phyloP scores from a whole-genome alignment of 2,888 invertebrate genomes.

The Trissolcus japonicus region DNA sequence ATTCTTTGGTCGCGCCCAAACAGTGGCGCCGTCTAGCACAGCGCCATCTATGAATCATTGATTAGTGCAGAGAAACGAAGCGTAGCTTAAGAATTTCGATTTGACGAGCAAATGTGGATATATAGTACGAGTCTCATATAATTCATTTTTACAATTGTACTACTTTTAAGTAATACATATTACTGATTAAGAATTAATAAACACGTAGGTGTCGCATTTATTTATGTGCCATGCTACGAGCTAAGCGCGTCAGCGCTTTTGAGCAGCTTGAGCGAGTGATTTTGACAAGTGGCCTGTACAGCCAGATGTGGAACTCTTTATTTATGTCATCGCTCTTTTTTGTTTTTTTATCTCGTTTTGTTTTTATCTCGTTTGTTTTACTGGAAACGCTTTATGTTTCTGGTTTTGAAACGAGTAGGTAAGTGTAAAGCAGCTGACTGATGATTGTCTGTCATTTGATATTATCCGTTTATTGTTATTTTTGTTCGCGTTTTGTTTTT shows the following conservation, averaged over 20 bases:
- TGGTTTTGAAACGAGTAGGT: too few species aligned
- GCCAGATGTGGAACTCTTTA: constrained; percentile 14
- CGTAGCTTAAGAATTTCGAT: constrained; percentile 46
- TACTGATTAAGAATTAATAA: constrained; percentile 62
- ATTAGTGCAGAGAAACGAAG: constrained; percentile 26
- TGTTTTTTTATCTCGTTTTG: background rate
- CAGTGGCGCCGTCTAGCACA: constrained; percentile 23
- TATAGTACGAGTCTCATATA: constrained; percentile 68
- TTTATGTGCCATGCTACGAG: constrained; percentile 66
- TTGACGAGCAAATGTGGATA: constrained; percentile 51
- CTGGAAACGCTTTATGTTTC: background rate
- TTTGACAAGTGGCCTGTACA: constrained; percentile 40
- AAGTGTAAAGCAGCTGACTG: constrained; percentile 15
- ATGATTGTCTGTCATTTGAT: constrained; percentile 32
- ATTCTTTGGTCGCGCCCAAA: constrained; percentile 42
- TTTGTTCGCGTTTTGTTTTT: too few species aligned
- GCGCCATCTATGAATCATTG: constrained; percentile 17
- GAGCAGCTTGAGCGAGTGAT: constrained; percentile 38
- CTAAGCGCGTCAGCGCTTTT: constrained; percentile 57
- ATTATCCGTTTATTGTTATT: background rate
- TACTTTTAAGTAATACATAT: constrained; percentile 70
- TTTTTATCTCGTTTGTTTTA: background rate
- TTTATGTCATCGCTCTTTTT: background rate
- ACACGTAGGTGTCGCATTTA: constrained; percentile 69
- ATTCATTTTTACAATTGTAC: constrained; percentile 73